phyloP scores from a whole-genome alignment of 2,888 invertebrate genomes.

The Ametastegia equiseti region DNA sequence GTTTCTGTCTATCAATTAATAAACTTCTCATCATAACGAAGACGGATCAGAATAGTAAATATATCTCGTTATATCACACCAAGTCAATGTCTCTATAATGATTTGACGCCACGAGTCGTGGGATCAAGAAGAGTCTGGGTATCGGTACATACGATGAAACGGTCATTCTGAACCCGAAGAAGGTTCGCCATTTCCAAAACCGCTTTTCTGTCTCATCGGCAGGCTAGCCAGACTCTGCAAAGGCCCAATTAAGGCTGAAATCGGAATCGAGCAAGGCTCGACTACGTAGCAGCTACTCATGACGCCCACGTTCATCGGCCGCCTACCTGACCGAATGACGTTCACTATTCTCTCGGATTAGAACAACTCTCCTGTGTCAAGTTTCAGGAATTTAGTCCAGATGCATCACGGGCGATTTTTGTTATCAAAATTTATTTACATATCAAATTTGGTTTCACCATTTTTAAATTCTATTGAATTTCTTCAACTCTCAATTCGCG shows the following conservation, averaged over 20 bases:
- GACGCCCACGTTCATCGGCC: slow-evolving; percentile 14
- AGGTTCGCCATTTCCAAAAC: slow-evolving; percentile 25
- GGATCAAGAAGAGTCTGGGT: not conserved
- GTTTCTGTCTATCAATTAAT: not conserved
- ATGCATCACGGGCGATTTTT: no score
- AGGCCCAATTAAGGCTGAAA: slow-evolving; percentile 43
- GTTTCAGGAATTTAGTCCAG: not conserved
- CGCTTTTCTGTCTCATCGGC: not conserved
- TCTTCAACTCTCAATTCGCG: no score
- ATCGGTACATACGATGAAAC: not conserved
- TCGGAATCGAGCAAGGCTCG: slow-evolving; percentile 7
- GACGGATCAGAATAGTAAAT: no score
- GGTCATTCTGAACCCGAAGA: not conserved
- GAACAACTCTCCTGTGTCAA: not conserved
- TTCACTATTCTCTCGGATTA: slow-evolving; percentile 40
- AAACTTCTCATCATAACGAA: no score
- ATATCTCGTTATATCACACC: no score
- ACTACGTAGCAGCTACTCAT: slow-evolving; percentile 23
- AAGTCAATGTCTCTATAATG: no score
- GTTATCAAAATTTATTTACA: no score
- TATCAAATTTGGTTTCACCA: no score
- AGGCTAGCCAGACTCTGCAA: not conserved
- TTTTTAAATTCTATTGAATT: no score
- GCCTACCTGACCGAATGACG: slow-evolving; percentile 38
- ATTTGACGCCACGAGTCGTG: not conserved